Base-by-base conservation (phyloP, 2,113 vertebrate genomes). In the Pelecanoides urinatrix region DNA sequence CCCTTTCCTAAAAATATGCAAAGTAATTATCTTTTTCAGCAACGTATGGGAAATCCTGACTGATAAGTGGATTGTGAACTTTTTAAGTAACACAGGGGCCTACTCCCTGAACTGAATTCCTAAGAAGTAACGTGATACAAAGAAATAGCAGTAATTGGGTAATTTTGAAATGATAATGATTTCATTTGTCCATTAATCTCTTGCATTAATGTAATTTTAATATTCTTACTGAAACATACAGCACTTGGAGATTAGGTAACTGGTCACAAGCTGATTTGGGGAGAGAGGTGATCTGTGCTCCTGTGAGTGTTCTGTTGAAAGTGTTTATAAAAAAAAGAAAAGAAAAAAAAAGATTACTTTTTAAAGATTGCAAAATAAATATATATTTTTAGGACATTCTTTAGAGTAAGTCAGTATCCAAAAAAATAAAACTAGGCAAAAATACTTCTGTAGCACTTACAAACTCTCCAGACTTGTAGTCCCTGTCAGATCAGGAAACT, bases 401-500 rank as follows among this genome's bases (percentile, higher is more conserved):
- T 96, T 93, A 91, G 80, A 96, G 27, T 45, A 92, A 73, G n/a
- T 82, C 53, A 90, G 12, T 29, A 72, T 73, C 9, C 13, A 79
- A 82, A 59, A 85, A 88, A 70, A 73, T 6, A 76, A 58, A 91
- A 45, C 3, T 55, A 83, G 91, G 11, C 10, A 65, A 74, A 85
- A 87, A 18, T 42, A 80, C 20, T 78, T 82, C 45, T 95, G 42
- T 71, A 70, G 58, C 73, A 98, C 99, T 98, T 97, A 99, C 99
- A 99, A 95, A 86, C 99, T 99, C 93, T 99, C 99, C 94, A 99
- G 98, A 92, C 98, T 99, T 34, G 96, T 98, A 86, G 99, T 99
- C 95, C 99, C 99, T 42, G 98, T 99, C 94, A 99, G 98, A 96
- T 99, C 98, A 93, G 99, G 99, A 97, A 99, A 99, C 92, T 99